A percentile compares a stretch with the other conserved stretches of the same genome.
Conservation (phyloP, 2,797 vertebrate species). For the Cygnus olor region DNA sequence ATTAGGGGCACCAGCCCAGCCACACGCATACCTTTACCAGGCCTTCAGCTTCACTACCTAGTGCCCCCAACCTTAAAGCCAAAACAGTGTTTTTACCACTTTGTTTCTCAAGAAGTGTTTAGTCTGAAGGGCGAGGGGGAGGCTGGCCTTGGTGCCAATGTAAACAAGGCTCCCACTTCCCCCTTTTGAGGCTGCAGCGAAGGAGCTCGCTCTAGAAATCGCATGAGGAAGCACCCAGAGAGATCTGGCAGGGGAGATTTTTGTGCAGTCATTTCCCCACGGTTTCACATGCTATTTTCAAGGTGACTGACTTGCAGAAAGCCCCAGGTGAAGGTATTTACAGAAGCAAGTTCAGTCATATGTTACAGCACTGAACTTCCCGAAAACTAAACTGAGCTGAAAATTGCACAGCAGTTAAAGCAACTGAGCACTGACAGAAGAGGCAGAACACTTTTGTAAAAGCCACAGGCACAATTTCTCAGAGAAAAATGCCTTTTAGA, state of each 20-base stretch:
- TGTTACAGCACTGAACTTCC: background rate
- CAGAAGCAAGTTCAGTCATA: accelerated
- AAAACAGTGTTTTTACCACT: background rate
- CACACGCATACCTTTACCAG: accelerated
- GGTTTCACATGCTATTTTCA: background rate
- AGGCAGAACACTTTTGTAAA: accelerated
- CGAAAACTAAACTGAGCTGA: background rate
- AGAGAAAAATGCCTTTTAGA: background rate
- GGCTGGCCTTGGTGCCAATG: background rate
- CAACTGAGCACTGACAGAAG: background rate
- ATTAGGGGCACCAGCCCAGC: background rate
- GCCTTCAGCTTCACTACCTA: background rate
- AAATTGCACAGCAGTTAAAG: background rate
- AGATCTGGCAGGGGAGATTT: background rate
- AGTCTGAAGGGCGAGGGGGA: no score
- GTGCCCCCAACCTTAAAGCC: no score
- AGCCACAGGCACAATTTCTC: background rate
- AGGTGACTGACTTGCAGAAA: background rate
- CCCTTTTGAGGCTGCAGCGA: background rate
- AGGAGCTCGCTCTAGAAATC: background rate
- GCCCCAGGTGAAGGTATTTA: background rate
- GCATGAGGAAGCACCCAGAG: background rate
- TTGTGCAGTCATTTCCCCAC: background rate
- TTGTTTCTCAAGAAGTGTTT: accelerated
- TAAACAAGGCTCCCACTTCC: conserved; percentile 18